phyloP scores from a whole-genome alignment of 2,113 vertebrate genomes.

The Microcebus lehilahytsara region DNA sequence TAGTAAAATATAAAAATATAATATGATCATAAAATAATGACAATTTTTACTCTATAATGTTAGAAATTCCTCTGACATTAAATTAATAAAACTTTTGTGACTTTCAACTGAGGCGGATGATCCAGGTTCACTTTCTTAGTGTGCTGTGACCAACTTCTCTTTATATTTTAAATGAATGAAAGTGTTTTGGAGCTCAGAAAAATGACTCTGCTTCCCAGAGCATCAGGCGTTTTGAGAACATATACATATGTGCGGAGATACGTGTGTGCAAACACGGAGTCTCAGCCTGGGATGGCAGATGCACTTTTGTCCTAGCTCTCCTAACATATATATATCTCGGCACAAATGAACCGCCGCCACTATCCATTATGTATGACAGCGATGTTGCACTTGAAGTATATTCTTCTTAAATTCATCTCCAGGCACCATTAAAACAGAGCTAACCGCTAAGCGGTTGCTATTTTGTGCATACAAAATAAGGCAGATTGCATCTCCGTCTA shows the following conservation, averaged over 20 bases:
- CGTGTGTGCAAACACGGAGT: background rate
- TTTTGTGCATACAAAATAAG: background rate
- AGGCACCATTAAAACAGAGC: constrained; percentile 16
- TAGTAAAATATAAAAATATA: no score
- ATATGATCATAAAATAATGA: background rate
- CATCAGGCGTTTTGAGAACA: background rate
- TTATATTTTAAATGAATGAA: constrained; percentile 26
- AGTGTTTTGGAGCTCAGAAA: background rate
- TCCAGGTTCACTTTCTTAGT: background rate
- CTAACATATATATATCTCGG: rapidly evolving
- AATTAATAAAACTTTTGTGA: background rate
- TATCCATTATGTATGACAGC: background rate
- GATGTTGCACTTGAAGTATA: background rate
- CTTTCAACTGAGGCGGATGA: background rate
- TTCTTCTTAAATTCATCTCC: constrained; percentile 46
- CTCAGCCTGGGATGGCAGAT: background rate
- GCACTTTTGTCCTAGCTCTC: rapidly evolving
- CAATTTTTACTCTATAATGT: background rate
- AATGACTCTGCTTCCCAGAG: background rate
- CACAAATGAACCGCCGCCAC: rapidly evolving
- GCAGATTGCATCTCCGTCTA: background rate
- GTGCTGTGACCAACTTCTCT: background rate
- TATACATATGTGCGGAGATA: background rate
- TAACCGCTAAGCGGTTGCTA: background rate
- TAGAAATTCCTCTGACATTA: background rate